These are phyloP conservation scores for Colistium nudipinnis DNA, from an alignment of 2,113 vertebrate genomes.

Conservation along the genomic window DNA sequence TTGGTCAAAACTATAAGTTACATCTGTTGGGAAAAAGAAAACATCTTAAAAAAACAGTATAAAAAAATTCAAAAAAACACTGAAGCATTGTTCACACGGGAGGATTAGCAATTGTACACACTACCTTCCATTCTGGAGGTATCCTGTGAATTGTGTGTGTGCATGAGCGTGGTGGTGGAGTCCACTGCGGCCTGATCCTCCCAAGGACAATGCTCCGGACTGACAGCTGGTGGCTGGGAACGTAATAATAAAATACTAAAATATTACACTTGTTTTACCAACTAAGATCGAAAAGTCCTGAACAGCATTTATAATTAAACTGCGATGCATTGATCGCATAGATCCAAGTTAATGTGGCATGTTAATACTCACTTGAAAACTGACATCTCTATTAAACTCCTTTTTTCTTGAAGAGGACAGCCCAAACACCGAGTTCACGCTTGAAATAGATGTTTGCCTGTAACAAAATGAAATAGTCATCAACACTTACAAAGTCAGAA, in stretches of 20 bases:
- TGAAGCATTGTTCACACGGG: not conserved
- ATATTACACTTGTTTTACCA: not conserved
- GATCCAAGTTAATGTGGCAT: not conserved
- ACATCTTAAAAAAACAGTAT: not conserved
- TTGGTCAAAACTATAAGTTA: slow-evolving; percentile 87
- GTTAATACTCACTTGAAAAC: slow-evolving; percentile 60
- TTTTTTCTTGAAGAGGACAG: slow-evolving; percentile 65
- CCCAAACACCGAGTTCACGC: slow-evolving; percentile 29
- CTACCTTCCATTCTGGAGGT: slow-evolving; percentile 67
- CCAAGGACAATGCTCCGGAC: slow-evolving; percentile 62
- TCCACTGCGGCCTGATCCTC: slow-evolving; percentile 61
- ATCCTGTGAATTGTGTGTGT: slow-evolving; percentile 52
- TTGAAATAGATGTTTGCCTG: slow-evolving; percentile 75
- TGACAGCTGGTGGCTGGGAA: slow-evolving; percentile 62
- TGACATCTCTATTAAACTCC: slow-evolving; percentile 47
- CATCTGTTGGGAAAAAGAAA: slow-evolving; percentile 76
- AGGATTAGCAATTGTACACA: too few relatives aligned
- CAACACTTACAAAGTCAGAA: too few relatives aligned
- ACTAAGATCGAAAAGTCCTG: not conserved
- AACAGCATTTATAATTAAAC: not conserved
- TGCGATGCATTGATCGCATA: not conserved
- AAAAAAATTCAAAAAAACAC: not conserved
- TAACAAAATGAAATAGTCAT: not conserved
- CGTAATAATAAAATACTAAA: not conserved
- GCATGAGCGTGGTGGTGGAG: slow-evolving; percentile 76